Percentiles rank a stretch among this genome's conserved stretches.
These are phyloP conservation scores for Entelurus aequoreus DNA, from an alignment of 2,113 vertebrate genomes.

Conservation along the genomic window DNA sequence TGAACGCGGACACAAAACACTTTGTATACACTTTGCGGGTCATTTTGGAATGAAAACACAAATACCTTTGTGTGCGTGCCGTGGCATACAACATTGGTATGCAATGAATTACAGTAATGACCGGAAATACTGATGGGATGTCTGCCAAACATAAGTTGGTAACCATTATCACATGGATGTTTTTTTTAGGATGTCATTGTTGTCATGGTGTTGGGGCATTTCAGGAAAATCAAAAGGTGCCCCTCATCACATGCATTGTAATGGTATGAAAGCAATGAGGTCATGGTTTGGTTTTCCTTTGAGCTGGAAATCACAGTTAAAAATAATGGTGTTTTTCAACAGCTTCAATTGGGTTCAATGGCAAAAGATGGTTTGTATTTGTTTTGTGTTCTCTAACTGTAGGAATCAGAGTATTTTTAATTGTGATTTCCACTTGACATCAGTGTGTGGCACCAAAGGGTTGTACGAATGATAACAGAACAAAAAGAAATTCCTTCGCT, in stretches of 20 bases:
- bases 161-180: slow-evolving; percentile 38
- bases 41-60: slow-evolving; percentile 48
- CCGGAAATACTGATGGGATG: slow-evolving; percentile 56
- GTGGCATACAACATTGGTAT: slow-evolving; percentile 74
- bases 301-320: slow-evolving; percentile 65
- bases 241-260: slow-evolving; percentile 58
- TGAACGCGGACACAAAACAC: slow-evolving; percentile 18
- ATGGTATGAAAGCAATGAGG: slow-evolving; percentile 68
- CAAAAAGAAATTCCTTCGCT: slow-evolving; percentile 50
- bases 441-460: slow-evolving; percentile 39
- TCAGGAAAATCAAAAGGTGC: slow-evolving; percentile 53
- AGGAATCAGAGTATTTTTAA: slow-evolving; percentile 41
- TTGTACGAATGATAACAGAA: slow-evolving; percentile 51
- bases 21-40: slow-evolving; percentile 14
- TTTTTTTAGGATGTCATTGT: slow-evolving; percentile 49
- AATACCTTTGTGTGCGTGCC: slow-evolving; percentile 64
- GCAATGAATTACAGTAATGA: slow-evolving; percentile 60
- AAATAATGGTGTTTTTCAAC: slow-evolving; percentile 18
- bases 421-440: slow-evolving; percentile 62
- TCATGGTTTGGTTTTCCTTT: slow-evolving; percentile 57
- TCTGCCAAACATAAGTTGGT: slow-evolving; percentile 36
- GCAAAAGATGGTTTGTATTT: neutral
- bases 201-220: slow-evolving; percentile 37
- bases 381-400: neutral
- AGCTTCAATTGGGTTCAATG: neutral